Percentiles rank a stretch among this genome's conserved stretches.
These are phyloP conservation scores for Drosophila ananassae DNA, from an alignment of 1,140 invertebrate genomes.

Conservation along the genomic window DNA sequence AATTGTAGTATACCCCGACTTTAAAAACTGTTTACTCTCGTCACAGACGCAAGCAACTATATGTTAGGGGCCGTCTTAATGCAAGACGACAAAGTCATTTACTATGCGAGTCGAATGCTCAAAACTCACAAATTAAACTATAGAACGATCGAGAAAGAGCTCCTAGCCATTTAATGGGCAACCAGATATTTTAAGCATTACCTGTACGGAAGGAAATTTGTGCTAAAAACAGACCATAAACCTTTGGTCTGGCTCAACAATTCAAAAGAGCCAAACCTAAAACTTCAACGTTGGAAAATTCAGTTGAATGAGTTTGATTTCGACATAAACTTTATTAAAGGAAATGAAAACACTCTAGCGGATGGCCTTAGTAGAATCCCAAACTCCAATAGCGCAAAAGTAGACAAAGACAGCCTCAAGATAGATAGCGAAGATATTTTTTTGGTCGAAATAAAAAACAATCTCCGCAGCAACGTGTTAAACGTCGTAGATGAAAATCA, in stretches of 20 bases:
- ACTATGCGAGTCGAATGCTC: slow-evolving; percentile 4
- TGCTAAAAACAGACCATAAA: neutral
- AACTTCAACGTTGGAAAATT: neutral
- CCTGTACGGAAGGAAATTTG: slow-evolving; percentile 2
- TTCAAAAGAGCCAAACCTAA: slow-evolving; percentile 1
- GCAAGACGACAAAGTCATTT: slow-evolving; percentile 1
- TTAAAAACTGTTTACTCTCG: slow-evolving; percentile 2
- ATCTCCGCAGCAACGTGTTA: neutral
- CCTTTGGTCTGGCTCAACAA: neutral
- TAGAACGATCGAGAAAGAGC: neutral
- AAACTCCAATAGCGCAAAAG: slow-evolving; percentile 1
- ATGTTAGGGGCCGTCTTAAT: slow-evolving; percentile 1
- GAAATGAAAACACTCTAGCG: neutral
- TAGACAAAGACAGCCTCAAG: neutral
- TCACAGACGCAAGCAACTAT: slow-evolving; percentile 2
- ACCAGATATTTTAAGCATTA: slow-evolving; percentile 3
- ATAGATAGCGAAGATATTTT: slow-evolving; percentile 1
- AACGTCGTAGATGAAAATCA: neutral
- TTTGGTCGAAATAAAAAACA: neutral
- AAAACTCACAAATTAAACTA: neutral
- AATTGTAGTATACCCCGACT: slow-evolving; percentile 1
- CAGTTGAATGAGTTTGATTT: slow-evolving; percentile 1
- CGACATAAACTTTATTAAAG: slow-evolving; percentile 1
- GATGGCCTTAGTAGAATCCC: slow-evolving; percentile 1
- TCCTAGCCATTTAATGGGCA: neutral